Evolutionary conservation across 2,113 vertebrate species (phyloP).

Genomic region (Plotosus lineatus): DNA sequence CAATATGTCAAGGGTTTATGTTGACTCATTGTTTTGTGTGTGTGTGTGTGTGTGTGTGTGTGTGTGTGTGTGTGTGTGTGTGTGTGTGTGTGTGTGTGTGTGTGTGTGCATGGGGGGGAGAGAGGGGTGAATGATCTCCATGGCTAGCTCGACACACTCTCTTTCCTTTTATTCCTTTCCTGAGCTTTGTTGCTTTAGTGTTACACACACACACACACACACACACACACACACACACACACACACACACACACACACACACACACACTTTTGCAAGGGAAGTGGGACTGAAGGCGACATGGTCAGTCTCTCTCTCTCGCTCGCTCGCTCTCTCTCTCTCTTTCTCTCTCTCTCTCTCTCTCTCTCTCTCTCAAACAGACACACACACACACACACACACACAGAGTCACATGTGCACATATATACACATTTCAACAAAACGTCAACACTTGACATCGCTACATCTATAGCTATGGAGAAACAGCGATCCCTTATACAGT

Average conservation of each 20-base stretch:
- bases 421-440: neutral
- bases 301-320: no score
- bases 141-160: conserved; percentile 58
- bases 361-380: no score
- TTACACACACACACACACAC: conserved; percentile 31
- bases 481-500: no score
- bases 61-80: neutral
- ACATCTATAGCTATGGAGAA: no score
- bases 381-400: neutral
- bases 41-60: conserved; percentile 4
- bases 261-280: neutral
- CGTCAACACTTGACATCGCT: neutral
- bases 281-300: neutral
- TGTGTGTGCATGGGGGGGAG: neutral
- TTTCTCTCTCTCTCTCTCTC: no score
- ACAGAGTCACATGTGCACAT: neutral
- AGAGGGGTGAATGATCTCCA: conserved; percentile 42
- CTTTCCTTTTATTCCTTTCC: conserved; percentile 70
- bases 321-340: no score
- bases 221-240: conserved; percentile 20
- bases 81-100: conserved; percentile 16
- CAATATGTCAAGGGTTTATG: conserved; percentile 5
- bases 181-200: conserved; percentile 66
- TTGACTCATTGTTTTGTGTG: neutral
- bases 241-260: conserved; percentile 34